Evolutionary conservation across 2,888 invertebrate species (phyloP), one percentile per base, ranked within the genome.

Genomic region (Dolichomitus sp.): DNA sequence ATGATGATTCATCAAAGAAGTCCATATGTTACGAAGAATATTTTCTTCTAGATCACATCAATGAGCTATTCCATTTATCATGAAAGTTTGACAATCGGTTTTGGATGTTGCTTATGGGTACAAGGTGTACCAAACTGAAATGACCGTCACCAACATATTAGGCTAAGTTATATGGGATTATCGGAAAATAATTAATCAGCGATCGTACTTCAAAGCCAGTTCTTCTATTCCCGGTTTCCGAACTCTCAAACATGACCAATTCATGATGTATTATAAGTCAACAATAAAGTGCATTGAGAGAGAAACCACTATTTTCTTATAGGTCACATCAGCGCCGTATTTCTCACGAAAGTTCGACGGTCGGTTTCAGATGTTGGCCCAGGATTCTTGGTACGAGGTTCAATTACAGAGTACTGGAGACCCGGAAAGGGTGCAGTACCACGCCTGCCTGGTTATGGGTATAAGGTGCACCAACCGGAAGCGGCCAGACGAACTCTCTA

Each of bases 391-490:
- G 54, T 61, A 57, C 74, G 33, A 23, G 73, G 63, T 76, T 57
- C 80, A 76, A 81, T 81, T 81, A 81, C 52, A 42, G 54, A 50
- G 37, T 11, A 12, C 45, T 40, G 57, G 66, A 57, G 19, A 45
- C 23, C 48, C 23, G 57, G 45, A 76, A 23, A 59, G 76, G 63
- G 61, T 68, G 76, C 57, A 48, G 57, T 66, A 57, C 54, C 59
- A 61, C 30, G 42, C 45, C 27, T 14, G 54, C 23, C 52, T 54
- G 61, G 63, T 52, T 74, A 75, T 50, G 74, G 61, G 59, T 69
- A 57, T 68, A 75, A 70, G 80, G 69, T 75, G 63, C 45, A 72
- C 70, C 27, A 73, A 66, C 73, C 72, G 72, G 66, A 78, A 78
- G 70, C 45, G 69, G 63, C 70, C 63, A 52, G 63, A 54, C 70